A percentile compares a stretch with the other conserved stretches of the same genome.
Conservation (phyloP, 2,888 invertebrate species). For the Dynastes grantii region DNA sequence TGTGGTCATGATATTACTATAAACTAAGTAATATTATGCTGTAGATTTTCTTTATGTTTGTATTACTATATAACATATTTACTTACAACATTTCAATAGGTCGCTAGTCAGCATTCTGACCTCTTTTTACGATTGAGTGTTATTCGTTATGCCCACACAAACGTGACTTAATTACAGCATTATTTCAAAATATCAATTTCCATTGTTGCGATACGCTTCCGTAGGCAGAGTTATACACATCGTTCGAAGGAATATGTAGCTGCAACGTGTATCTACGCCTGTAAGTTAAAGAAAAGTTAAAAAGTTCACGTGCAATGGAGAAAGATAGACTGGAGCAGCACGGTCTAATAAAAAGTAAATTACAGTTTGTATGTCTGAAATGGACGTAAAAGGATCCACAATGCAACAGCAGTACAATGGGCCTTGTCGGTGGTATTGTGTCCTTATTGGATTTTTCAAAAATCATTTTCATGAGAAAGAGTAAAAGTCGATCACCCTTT, state of each 20-base stretch:
- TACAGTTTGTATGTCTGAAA: slow-evolving; percentile 41
- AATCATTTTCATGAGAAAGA: slow-evolving; percentile 35
- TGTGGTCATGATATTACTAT: no score
- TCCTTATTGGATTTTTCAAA: slow-evolving; percentile 33
- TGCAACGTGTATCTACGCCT: background rate
- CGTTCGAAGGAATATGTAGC: background rate
- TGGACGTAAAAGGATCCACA: slow-evolving; percentile 41
- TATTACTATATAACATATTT: background rate
- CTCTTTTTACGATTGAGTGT: background rate
- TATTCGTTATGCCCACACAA: slow-evolving; percentile 29
- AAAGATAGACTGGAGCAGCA: slow-evolving; percentile 29
- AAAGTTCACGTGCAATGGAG: slow-evolving; percentile 34
- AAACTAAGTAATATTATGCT: no score
- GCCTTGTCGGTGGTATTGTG: slow-evolving; percentile 33
- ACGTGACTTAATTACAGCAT: slow-evolving; percentile 42
- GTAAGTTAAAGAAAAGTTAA: slow-evolving; percentile 23
- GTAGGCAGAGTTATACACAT: background rate
- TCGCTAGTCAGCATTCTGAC: background rate
- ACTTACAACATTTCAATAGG: background rate
- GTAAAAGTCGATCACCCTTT: slow-evolving; percentile 32
- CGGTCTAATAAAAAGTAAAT: slow-evolving; percentile 33
- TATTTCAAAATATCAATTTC: slow-evolving; percentile 46
- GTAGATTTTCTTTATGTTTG: no score
- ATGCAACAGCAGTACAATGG: slow-evolving; percentile 39
- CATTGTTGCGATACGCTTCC: slow-evolving; percentile 26